Evolutionary conservation across 2,888 invertebrate genomes (phyloP).

Genomic region (Morinoia aosen): DNA sequence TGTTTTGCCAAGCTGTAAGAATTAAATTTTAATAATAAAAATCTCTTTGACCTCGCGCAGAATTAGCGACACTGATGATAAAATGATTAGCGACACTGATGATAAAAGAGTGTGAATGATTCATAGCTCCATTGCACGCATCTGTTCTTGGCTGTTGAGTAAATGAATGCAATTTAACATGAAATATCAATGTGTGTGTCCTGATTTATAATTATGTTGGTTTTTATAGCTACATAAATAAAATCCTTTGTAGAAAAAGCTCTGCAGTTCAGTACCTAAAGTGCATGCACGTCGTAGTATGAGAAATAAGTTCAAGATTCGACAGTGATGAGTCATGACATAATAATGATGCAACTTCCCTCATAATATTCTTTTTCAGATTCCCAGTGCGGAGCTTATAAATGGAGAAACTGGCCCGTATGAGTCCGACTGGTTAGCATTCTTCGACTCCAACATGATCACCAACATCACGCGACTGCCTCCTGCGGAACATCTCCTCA

Average conservation of each 20-base stretch:
- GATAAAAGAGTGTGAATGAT: too few relatives aligned
- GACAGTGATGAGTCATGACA: neutral
- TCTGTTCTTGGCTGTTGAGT: too few relatives aligned
- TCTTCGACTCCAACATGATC: conserved; percentile 28
- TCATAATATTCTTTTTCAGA: neutral
- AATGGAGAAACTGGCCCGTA: neutral
- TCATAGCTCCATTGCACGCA: too few relatives aligned
- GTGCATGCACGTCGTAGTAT: neutral
- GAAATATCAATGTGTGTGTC: neutral
- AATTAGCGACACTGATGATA: too few relatives aligned
- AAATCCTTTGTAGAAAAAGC: neutral
- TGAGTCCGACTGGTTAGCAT: neutral
- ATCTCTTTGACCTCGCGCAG: too few relatives aligned
- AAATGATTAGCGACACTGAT: too few relatives aligned
- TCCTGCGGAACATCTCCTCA: neutral
- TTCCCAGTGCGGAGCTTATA: neutral
- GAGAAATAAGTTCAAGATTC: neutral
- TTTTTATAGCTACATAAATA: neutral
- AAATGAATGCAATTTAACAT: too few relatives aligned
- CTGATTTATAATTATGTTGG: neutral
- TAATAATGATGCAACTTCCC: neutral
- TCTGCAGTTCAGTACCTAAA: neutral
- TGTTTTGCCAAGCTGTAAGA: too few relatives aligned
- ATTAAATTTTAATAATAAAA: too few relatives aligned
- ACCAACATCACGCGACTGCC: neutral